Evolutionary conservation across 2,113 vertebrate species (phyloP).

Genomic region (Circaetus cinerascens): DNA sequence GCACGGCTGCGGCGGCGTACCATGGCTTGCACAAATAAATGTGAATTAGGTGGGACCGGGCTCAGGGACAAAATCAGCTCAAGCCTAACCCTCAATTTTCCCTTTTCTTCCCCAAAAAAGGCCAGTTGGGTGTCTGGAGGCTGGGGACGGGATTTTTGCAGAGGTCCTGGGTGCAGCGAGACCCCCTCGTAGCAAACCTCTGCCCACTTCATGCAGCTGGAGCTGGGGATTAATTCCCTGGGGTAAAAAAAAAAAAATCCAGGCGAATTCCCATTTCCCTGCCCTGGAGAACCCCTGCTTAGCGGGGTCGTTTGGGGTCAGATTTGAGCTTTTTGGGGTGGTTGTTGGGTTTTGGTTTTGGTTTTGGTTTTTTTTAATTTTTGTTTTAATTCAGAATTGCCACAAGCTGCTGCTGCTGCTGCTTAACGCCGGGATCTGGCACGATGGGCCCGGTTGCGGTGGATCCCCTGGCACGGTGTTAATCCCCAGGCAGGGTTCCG

Average conservation of each 20-base stretch:
- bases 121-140: too few species aligned
- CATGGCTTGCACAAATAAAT: rapidly evolving
- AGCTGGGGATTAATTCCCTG: neutral
- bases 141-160: neutral
- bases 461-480: too few species aligned
- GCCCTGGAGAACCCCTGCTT: neutral
- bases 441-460: neutral
- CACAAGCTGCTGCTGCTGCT: neutral
- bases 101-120: neutral
- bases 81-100: neutral
- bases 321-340: neutral
- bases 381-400: neutral
- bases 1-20: neutral
- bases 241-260: neutral
- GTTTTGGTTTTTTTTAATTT: neutral
- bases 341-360: too few species aligned
- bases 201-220: too few species aligned
- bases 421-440: neutral
- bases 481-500: too few species aligned
- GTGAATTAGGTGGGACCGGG: neutral
- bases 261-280: neutral
- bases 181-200: neutral
- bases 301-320: neutral
- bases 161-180: neutral
- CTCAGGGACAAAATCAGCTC: too few species aligned